Conservation (phyloP, 2,113 vertebrate species). For the Seriola dumerili region DNA sequence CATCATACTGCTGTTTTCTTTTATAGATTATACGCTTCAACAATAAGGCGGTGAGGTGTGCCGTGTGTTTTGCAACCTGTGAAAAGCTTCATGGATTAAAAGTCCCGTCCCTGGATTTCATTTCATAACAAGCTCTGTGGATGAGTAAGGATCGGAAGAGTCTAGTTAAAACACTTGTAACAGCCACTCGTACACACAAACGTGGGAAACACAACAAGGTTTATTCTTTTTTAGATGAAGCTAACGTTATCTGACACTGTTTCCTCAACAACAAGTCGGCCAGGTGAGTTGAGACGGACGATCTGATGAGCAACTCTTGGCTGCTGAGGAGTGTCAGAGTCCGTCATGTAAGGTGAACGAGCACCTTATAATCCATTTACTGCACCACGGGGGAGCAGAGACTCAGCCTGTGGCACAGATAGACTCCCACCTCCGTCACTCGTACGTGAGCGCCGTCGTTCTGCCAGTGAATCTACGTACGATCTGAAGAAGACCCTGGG, state of each 20-base stretch:
- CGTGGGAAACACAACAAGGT: too few relatives aligned
- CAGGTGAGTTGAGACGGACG: neutral
- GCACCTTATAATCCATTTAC: constrained; percentile 48
- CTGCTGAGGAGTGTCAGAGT: neutral
- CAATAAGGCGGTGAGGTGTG: too few relatives aligned
- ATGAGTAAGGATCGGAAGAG: neutral
- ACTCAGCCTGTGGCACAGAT: constrained; percentile 3
- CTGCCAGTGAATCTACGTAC: neutral
- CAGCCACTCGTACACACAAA: neutral
- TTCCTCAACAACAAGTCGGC: too few relatives aligned
- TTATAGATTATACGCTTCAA: too few relatives aligned
- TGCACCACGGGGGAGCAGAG: constrained; percentile 21
- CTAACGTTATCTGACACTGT: too few relatives aligned
- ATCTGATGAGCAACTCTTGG: neutral
- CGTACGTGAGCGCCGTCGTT: neutral
- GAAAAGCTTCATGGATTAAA: neutral
- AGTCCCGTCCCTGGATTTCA: neutral
- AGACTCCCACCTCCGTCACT: neutral
- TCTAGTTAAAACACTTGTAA: neutral
- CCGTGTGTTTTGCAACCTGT: too few relatives aligned
- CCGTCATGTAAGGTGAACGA: neutral
- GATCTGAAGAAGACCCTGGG: neutral
- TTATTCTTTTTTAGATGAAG: neutral
- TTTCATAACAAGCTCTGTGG: neutral
- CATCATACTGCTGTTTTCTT: too few relatives aligned